Evolutionary conservation across 2,888 invertebrate species (phyloP).

Genomic region (Drosophila bunnanda): DNA sequence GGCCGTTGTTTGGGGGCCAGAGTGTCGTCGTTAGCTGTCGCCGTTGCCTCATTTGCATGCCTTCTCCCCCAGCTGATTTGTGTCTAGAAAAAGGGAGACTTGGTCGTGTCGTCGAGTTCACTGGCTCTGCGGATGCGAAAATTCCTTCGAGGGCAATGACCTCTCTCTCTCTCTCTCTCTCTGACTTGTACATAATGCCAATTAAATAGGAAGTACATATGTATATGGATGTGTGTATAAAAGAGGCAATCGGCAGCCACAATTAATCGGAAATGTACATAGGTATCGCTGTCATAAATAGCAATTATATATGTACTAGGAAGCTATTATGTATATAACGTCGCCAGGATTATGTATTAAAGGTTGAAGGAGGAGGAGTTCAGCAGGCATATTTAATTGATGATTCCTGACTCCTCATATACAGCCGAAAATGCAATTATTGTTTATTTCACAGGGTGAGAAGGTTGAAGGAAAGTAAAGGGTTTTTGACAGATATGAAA

Average conservation of each 20-base stretch:
- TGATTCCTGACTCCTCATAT: constrained; percentile 18
- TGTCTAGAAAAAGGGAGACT: constrained; percentile 16
- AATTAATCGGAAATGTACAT: constrained; percentile 40
- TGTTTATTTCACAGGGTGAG: constrained; percentile 41
- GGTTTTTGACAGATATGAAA: background rate
- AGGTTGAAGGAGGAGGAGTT: constrained; percentile 7
- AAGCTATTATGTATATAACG: constrained; percentile 15
- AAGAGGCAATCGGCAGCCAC: constrained; percentile 19
- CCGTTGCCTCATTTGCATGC: constrained; percentile 41
- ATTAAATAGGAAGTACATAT: constrained; percentile 5
- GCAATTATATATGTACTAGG: constrained; percentile 19
- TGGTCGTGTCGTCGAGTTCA: background rate
- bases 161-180: constrained; percentile 16
- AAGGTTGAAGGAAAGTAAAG: background rate
- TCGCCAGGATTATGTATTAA: constrained; percentile 49
- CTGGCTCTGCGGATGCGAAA: constrained; percentile 9
- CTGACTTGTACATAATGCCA: constrained; percentile 4
- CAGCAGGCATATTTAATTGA: constrained; percentile 56
- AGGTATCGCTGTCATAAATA: constrained; percentile 37
- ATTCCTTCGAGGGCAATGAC: constrained; percentile 16
- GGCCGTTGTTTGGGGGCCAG: constrained; percentile 29
- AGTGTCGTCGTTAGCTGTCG: constrained; percentile 18
- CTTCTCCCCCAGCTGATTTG: constrained; percentile 41
- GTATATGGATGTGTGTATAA: constrained; percentile 17
- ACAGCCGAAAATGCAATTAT: constrained; percentile 60